Base-by-base conservation (phyloP, 2,113 vertebrate genomes). In the Ctenomys sociabilis region DNA sequence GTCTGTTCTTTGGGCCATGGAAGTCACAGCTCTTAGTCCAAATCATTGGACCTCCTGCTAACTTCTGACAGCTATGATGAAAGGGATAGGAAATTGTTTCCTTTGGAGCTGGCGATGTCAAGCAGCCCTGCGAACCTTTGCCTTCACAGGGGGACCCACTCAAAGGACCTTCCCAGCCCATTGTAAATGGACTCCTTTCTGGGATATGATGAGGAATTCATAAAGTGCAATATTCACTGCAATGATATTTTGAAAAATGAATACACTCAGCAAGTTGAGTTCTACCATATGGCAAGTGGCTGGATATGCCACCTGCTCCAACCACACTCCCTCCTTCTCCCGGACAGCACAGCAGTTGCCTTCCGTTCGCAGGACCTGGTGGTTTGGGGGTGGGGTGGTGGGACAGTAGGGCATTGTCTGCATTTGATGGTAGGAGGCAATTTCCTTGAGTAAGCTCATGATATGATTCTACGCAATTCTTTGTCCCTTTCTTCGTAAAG, bases 361-460 rank as follows among this genome's bases (percentile, higher is more conserved):
- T 82, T 87, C 37, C 52, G 54, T 54, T 82, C 40, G 32, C 11
- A 73, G 45, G 52, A 52, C 26, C 80, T 82, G 3, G 73, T 32
- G 13, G 12, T 28, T 86, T 49, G 32, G 75, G 14, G 49, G 77
- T 68, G 54, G 21, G 61, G 7, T 57, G 22, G 37, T 40, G 5
- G 0, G 35, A 21, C 85, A 9, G 32, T 26, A 14, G 0, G 5
- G 0, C 78, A 10, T 6, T 85, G 12, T 77, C 70, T 95, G 9
- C 66, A 21, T 68, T 94, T 45, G 84, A 72, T n/a, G 26, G 59
- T 17, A 11, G 57, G n/a, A 90, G 24, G 80, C 3, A 77, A 57
- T 94, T 94, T 90, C 77, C 43, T 85, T 85, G 49, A 91, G 59
- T 59, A 28, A 63, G 40, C 87, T 94, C 37, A 95, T 21, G 24